Evolutionary conservation across 1,140 invertebrate species (phyloP), one percentile per base, ranked within the genome.

Genomic region (Drosophila mauritiana): DNA sequence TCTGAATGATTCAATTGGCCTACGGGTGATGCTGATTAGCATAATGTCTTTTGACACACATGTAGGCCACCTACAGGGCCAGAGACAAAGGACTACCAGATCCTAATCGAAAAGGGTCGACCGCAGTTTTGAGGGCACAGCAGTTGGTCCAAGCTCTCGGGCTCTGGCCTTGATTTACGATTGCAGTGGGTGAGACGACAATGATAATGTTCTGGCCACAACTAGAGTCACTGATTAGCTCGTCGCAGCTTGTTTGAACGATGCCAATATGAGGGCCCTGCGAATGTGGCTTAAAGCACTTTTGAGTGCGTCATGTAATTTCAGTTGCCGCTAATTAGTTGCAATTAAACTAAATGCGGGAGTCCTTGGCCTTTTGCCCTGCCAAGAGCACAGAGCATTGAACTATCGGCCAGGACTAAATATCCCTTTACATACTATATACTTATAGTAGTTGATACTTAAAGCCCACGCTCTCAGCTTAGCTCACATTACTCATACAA

Each of bases 101-200:
- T 27, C 53, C 70, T 73, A 85, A 85, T 85, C 78, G 74, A 89
- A 88, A 88, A 83, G 65, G 83, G 83, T 83, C 83, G 67, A 81
- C 82, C 78, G 45, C 78, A 85, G 72, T 49, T 20, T 67, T 42
- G 65, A 56, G 48, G 49, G 31, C 69, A 37, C 62, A 80, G 65
- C 57, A 69, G 77, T 80, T 54, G 80, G 61, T 68, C 72, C 36
- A 22, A 34, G 55, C 37, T 40, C 34, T 49, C 15, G 5, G 46
- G 36, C 51, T 59, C 54, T 86, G 69, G 78, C 52, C 76, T 68
- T 79, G 62, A 86, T 83, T 88, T 79, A 83, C 79, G 83, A 76
- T 48, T 79, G 72, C 65, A 82, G 62, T 76, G 70, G 25, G 68
- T 59, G 37, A 48, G 73, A 45, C 62, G 57, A 73, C 63, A 74